Percentiles rank a stretch among this genome's conserved stretches.
Conservation (phyloP, 2,113 vertebrate species). For the Otolemur garnettii region DNA sequence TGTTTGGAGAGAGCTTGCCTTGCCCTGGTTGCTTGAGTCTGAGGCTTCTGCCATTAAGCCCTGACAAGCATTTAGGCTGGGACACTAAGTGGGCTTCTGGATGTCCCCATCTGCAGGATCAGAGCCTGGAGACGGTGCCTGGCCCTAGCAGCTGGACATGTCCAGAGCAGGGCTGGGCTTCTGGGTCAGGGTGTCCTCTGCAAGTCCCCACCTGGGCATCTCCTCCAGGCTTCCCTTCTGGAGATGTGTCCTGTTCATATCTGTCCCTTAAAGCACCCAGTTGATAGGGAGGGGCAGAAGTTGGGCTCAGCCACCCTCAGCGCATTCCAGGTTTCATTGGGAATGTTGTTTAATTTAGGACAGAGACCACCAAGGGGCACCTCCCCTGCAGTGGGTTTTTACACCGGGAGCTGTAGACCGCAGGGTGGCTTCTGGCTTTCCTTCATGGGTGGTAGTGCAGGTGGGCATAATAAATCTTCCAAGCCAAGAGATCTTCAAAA, state of each 20-base stretch:
- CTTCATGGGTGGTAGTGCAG: background rate
- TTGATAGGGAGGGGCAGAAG: background rate
- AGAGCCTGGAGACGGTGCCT: too few species aligned
- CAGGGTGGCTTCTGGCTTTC: rapidly evolving
- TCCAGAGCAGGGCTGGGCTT: background rate
- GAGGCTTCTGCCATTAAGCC: rapidly evolving
- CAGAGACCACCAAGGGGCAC: background rate
- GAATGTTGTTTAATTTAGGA: rapidly evolving
- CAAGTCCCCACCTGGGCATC: rapidly evolving
- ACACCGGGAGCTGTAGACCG: rapidly evolving
- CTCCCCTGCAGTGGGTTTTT: rapidly evolving
- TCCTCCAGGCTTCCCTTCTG: background rate
- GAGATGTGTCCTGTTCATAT: background rate
- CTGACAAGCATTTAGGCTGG: rapidly evolving
- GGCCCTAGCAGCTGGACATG: background rate
- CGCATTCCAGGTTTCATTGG: rapidly evolving
- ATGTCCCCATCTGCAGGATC: background rate
- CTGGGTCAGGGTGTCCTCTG: background rate
- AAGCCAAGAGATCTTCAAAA: background rate
- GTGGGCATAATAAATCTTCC: background rate
- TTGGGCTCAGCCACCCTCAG: too few species aligned
- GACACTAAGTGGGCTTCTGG: rapidly evolving
- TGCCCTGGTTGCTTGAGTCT: background rate
- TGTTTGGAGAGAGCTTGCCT: background rate
- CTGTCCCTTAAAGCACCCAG: background rate